Evolutionary conservation across 2,797 vertebrate genomes (phyloP).

Genomic region (Melanitta fusca): DNA sequence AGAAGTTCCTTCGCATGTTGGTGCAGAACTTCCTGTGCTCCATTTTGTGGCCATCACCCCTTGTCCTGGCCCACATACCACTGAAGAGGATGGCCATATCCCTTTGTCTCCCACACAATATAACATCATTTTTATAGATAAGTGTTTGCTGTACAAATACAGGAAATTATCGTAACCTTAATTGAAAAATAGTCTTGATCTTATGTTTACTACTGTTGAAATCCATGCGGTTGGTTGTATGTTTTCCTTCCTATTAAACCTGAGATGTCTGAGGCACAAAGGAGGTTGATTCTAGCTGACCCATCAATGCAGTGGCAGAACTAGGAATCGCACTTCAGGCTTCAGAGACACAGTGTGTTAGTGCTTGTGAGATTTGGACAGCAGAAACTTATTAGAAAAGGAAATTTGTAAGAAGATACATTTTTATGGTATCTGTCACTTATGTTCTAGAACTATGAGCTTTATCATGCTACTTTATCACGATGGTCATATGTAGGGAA

Average conservation of each 20-base stretch:
- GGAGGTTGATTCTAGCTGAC: not conserved
- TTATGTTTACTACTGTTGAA: not conserved
- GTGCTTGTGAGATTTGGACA: not conserved
- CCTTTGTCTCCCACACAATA: not conserved
- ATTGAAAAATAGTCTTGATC: not conserved
- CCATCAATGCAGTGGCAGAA: not conserved
- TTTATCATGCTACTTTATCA: not conserved
- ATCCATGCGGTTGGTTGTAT: not conserved
- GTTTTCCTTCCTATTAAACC: not conserved
- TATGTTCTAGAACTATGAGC: not conserved
- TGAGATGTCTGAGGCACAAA: not conserved
- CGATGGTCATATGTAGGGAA: not conserved
- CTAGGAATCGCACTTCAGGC: too few relatives aligned
- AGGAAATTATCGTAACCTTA: not conserved
- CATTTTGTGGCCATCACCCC: too few relatives aligned
- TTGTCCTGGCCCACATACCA: too few relatives aligned
- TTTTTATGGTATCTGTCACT: not conserved
- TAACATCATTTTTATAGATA: not conserved
- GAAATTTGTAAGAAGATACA: not conserved
- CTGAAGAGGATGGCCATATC: too few relatives aligned
- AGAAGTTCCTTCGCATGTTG: too few relatives aligned
- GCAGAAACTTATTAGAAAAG: not conserved
- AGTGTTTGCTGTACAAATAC: not conserved
- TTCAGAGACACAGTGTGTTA: not conserved
- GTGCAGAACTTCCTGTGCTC: too few relatives aligned